A percentile compares a stretch with the other conserved stretches of the same genome.
phyloP scores from a whole-genome alignment of 2,113 vertebrate genomes.

The Trinectes maculatus region DNA sequence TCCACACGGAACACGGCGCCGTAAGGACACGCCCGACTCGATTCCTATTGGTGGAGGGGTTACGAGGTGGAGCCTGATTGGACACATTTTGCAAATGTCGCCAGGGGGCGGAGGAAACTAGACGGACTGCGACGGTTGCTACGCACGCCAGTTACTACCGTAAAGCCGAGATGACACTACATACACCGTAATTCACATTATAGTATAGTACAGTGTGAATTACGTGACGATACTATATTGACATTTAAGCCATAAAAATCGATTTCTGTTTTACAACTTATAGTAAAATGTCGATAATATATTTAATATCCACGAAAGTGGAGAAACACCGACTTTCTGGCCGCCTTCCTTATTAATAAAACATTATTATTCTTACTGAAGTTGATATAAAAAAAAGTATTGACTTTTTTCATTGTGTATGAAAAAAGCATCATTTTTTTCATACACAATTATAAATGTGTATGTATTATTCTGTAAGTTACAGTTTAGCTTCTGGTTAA shows the following conservation, averaged over 20 bases:
- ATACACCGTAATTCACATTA: too few species aligned
- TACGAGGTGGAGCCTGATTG: slow-evolving; percentile 22
- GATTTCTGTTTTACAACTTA: too few species aligned
- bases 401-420: too few species aligned
- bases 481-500: background rate
- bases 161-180: slow-evolving; percentile 48
- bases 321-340: background rate
- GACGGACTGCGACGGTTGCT: slow-evolving; percentile 66
- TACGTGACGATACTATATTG: too few species aligned
- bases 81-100: background rate
- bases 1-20: slow-evolving; percentile 89
- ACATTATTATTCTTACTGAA: background rate
- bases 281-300: too few species aligned
- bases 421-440: too few species aligned
- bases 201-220: too few species aligned
- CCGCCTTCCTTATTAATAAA: background rate
- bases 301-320: too few species aligned
- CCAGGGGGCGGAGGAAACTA: slow-evolving; percentile 5
- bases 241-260: too few species aligned
- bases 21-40: slow-evolving; percentile 37
- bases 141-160: slow-evolving; percentile 50
- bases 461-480: background rate
- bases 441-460: too few species aligned
- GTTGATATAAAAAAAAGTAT: background rate
- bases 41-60: slow-evolving; percentile 48